Percentiles rank a stretch among this genome's conserved stretches.
phyloP scores from a whole-genome alignment of 2,797 vertebrate species.

The Rachycentron canadum region DNA sequence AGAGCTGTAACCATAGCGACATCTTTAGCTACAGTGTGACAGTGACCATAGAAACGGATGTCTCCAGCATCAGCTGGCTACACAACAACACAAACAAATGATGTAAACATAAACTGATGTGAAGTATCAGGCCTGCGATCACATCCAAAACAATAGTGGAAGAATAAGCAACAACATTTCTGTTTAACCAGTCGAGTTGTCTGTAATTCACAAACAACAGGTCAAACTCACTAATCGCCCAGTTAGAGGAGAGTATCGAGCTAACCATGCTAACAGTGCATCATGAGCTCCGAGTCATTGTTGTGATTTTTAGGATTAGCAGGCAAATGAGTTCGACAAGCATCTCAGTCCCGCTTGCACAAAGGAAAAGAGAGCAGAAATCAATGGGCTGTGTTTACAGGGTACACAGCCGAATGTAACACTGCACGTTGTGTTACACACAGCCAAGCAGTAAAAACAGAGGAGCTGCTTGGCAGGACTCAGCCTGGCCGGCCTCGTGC shows the following conservation, averaged over 20 bases:
- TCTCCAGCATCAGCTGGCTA: slow-evolving; percentile 13
- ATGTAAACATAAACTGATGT: too few relatives aligned
- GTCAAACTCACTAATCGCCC: slow-evolving; percentile 10
- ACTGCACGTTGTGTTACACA: slow-evolving; percentile 73
- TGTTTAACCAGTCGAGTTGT: neutral
- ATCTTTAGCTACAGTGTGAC: slow-evolving; percentile 22
- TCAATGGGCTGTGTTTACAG: slow-evolving; percentile 84
- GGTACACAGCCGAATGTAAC: slow-evolving; percentile 78
- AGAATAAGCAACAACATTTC: neutral
- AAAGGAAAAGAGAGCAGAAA: slow-evolving; percentile 79
- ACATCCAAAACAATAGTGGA: neutral
- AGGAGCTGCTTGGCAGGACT: slow-evolving; percentile 67
- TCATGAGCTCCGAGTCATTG: slow-evolving; percentile 50
- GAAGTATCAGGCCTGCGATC: neutral
- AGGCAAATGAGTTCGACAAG: slow-evolving; percentile 68
- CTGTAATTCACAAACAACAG: neutral
- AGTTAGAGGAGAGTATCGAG: slow-evolving; percentile 32
- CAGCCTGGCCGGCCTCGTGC: slow-evolving; percentile 47
- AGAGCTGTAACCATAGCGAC: slow-evolving; percentile 43
- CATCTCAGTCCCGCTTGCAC: slow-evolving; percentile 72
- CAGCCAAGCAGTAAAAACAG: slow-evolving; percentile 75
- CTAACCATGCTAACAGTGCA: slow-evolving; percentile 29
- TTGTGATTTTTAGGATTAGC: slow-evolving; percentile 76
- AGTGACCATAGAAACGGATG: slow-evolving; percentile 41
- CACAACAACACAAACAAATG: slow-evolving; percentile 1